These are phyloP conservation scores for Drosophila takahashii DNA, from an alignment of 1,140 invertebrate species.

Conservation along the genomic window DNA sequence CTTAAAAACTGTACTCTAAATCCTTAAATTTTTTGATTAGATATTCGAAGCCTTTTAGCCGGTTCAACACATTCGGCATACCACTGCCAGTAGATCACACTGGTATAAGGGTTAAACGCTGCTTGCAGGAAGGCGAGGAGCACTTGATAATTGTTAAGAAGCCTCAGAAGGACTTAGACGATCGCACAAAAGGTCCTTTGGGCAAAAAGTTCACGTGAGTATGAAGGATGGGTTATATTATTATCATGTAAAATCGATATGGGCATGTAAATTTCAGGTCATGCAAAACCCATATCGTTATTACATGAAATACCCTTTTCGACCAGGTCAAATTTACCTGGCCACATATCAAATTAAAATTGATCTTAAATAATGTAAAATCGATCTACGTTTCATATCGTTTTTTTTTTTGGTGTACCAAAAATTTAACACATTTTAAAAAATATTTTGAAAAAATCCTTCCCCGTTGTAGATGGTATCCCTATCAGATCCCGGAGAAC, in stretches of 20 bases:
- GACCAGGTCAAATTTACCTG: too few relatives aligned
- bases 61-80: constrained; percentile 22
- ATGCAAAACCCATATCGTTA: too few relatives aligned
- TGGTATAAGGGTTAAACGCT: constrained; percentile 42
- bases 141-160: constrained; percentile 61
- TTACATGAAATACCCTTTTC: too few relatives aligned
- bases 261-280: too few relatives aligned
- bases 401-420: too few relatives aligned
- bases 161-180: constrained; percentile 58
- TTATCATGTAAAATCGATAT: too few relatives aligned
- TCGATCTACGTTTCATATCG: too few relatives aligned
- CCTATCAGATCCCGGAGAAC: constrained; percentile 39
- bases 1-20: too few relatives aligned
- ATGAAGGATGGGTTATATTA: too few relatives aligned
- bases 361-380: too few relatives aligned
- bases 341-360: too few relatives aligned
- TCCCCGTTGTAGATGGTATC: constrained; percentile 31
- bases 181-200: constrained; percentile 56
- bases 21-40: constrained; percentile 12
- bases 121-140: constrained; percentile 56
- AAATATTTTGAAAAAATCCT: not conserved
- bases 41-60: constrained; percentile 50
- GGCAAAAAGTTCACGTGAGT: constrained; percentile 58
- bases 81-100: constrained; percentile 14
- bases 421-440: too few relatives aligned